A percentile compares a stretch with the other conserved stretches of the same genome.
Evolutionary conservation across 2,113 vertebrate species (phyloP).

Genomic region (Dryoscopus gambensis): DNA sequence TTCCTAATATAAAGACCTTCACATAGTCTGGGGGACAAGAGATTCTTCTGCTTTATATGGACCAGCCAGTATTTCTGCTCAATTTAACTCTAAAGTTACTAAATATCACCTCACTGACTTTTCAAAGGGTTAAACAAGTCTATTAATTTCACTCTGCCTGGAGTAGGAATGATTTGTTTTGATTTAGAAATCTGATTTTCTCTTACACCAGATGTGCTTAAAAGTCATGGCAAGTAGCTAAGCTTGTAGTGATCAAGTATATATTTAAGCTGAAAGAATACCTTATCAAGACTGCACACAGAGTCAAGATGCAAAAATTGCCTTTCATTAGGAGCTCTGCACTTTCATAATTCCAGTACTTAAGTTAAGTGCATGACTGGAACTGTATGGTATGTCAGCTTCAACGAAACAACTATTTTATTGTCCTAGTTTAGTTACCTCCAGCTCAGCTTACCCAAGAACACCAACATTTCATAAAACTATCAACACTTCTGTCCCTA

Average conservation of each 20-base stretch:
- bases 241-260: not conserved
- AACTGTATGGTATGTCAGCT: not conserved
- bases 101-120: not conserved
- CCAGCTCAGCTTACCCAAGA: not conserved
- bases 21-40: not conserved
- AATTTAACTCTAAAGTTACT: not conserved
- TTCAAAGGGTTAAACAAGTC: not conserved
- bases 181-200: not conserved
- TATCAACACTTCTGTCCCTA: not conserved
- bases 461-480: constrained; percentile 33
- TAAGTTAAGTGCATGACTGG: not conserved
- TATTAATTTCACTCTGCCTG: not conserved
- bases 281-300: not conserved
- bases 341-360: not conserved
- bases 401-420: constrained; percentile 30
- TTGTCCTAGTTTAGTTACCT: constrained; percentile 16
- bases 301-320: not conserved
- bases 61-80: not conserved
- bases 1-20: not conserved
- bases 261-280: not conserved
- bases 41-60: not conserved
- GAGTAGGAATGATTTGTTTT: not conserved
- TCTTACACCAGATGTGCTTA: not conserved
- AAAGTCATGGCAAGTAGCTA: not conserved
- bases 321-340: not conserved